Base-by-base conservation (phyloP, 2,113 vertebrate species). In the Vulpes vulpes region DNA sequence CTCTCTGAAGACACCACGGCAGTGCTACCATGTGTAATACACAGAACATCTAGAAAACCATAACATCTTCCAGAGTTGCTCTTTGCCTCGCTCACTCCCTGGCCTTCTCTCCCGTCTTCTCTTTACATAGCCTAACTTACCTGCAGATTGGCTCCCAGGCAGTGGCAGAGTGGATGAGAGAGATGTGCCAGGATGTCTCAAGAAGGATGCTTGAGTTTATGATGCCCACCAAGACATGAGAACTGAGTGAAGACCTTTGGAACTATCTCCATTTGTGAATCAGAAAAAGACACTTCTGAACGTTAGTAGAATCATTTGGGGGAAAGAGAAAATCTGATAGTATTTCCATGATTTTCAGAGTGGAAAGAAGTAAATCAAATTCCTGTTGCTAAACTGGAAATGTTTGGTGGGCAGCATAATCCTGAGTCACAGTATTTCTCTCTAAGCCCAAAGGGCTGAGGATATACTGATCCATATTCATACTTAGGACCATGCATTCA, bases 261-360 rank as follows among this genome's bases (percentile, higher is more conserved):
- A 62, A 83, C 25, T 86, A 76, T 25, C 35, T 93, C 65, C 64
- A 38, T 86, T 92, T 97, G 78, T 23, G 32, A 86, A 64, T 22
- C 88, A 84, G 53, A 80, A 65, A 78, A 74, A 59, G 8, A 49
- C 0, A 17, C 11, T 86, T 89, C 11, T 55, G n/a, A 65, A 38
- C 49, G 67, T 62, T 73, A 25, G 35, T 43, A 5, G 25, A 83
- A 80, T 60, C 19, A 8, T 76, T 49, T 86, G 4, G 53, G 27
- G 51, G 30, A 85, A 51, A 73, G 59, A 79, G 53, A 59, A 92
- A 94, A 51, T 62, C 69, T 6, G 27, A 59, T 64, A 43, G 4
- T 82, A 59, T 87, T 96, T 94, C 71, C 55, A 51, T 88, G 76
- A 94, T 57, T 79, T 84, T 80, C 91, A 80, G 57, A 93, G 49